Evolutionary conservation across 2,888 invertebrate species (phyloP), one percentile per base, ranked within the genome.

Genomic region (Spodoptera picta): DNA sequence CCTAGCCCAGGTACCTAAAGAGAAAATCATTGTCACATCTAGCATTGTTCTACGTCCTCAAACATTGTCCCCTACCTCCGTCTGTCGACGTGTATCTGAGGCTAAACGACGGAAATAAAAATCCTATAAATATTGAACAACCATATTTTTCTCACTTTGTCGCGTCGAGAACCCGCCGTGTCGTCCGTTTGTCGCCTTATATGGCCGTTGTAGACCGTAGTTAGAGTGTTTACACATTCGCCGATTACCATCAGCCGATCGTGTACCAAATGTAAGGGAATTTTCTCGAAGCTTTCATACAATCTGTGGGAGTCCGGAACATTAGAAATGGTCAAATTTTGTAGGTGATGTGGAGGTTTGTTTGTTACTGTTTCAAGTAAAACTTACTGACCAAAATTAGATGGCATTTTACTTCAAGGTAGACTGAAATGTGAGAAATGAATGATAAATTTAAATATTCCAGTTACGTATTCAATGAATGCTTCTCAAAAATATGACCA

Each of bases 141-240:
- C 89, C 87, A 92, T 93, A 93, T 93, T 92, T 93, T 94, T 93
- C 93, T 92, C 92, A 93, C 93, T 93, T 93, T 92, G 93, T 93
- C 92, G 92, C 85, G 76, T 80, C 79, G 83, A 83, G 85, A 83
- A 85, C 85, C 82, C 85, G 82, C 82, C 84, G 81, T 83, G 87
- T 87, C 83, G 83, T 83, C 84, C 84, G 84, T 86, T 77, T 81
- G 78, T 81, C 79, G 79, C 84, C 83, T 77, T 86, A 82, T 84
- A 84, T 65, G 83, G 86, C 61, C 69, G 73, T 60, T 72, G 76
- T 75, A 81, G 64, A 77, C 72, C 64, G 71, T 69, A 52, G 75
- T 82, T 72, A 80, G 60, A 75, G 80, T 79, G 72, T 73, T 76
- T 80, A 70, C 81, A 83, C 74, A 83, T 69, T 41, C 62, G 44